Base-by-base conservation (phyloP, 1,140 invertebrate species). In the Drosophila dunni region DNA sequence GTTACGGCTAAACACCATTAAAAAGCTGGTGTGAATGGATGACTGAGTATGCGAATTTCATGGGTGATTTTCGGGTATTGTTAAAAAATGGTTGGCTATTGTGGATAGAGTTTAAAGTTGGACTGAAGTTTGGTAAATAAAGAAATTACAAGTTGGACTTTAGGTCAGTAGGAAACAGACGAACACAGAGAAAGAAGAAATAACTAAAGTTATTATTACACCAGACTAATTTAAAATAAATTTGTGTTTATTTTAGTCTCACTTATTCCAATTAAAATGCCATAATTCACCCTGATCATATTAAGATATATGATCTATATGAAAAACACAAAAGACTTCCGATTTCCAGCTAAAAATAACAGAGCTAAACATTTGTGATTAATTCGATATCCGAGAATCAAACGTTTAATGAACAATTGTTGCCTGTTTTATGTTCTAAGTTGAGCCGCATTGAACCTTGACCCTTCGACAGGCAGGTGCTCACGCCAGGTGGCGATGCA, bases 401-500 rank as follows among this genome's bases (percentile, higher is more conserved):
- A 33, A 34, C 17, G 50, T 48, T 65, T 54, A 66, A 34, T 44
- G 44, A 11, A 40, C 33, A 50, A 66, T 54, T 62, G 50, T 36
- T 57, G 48, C n/a, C 34, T 24, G 34, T 7, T 53, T 42, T 24
- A n/a, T 72, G 67, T n/a, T 40, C 51, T 38, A 65, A 77, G 83
- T 83, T 79, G 38, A 7, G 40, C 44, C 79, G 54, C 83, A 76
- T 86, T 86, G 83, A 79, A 50, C 80, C 69, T 53, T 78, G 78
- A 75, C 45, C 61, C 42, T 20, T 33, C 17, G 2, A 29, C n/a
- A 2, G 53, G n/a, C 46, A 20, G 17, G n/a, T 44, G 24, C 50
- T 38, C 9, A 9, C 13, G 74, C 53, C 79, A 86, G 82, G 71
- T 88, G 82, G 67, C 61, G 50, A 9, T 33, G 6, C 73, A 83